A percentile compares a stretch with the other conserved stretches of the same genome.
Evolutionary conservation across 2,797 vertebrate genomes (phyloP).

Genomic region (Columba guinea): DNA sequence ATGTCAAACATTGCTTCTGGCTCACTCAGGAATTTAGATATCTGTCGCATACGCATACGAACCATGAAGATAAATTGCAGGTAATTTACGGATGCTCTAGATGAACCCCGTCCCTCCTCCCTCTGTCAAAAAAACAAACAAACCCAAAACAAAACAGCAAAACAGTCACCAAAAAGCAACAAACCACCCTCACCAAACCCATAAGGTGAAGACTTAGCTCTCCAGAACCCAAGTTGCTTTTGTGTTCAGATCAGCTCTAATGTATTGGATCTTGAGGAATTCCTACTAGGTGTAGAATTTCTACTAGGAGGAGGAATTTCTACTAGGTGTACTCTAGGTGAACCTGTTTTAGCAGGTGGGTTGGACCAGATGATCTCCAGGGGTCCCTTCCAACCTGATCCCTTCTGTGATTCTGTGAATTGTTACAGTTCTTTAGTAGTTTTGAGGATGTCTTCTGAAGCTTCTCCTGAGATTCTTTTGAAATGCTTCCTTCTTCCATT

Average conservation of each 20-base stretch:
- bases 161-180: background rate
- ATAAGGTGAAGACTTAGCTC: background rate
- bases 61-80: slow-evolving; percentile 84
- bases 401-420: too few species aligned
- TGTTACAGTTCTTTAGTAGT: background rate
- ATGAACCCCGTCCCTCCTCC: background rate
- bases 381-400: too few species aligned
- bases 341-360: too few species aligned
- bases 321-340: too few species aligned
- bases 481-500: background rate
- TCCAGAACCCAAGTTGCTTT: background rate
- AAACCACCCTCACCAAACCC: background rate
- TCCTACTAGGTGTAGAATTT: too few species aligned
- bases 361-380: too few species aligned
- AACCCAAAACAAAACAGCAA: too few species aligned
- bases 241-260: background rate
- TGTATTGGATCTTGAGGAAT: too few species aligned
- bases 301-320: too few species aligned
- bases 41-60: slow-evolving; percentile 82
- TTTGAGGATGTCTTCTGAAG: background rate
- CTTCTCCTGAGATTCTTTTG: background rate
- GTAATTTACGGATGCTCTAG: slow-evolving; percentile 16
- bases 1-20: slow-evolving; percentile 84
- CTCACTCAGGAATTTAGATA: slow-evolving; percentile 85
- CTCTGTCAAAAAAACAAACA: too few species aligned